Evolutionary conservation across 2,888 invertebrate species (phyloP), one percentile per base, ranked within the genome.

Genomic region (Strigamia maritima): DNA sequence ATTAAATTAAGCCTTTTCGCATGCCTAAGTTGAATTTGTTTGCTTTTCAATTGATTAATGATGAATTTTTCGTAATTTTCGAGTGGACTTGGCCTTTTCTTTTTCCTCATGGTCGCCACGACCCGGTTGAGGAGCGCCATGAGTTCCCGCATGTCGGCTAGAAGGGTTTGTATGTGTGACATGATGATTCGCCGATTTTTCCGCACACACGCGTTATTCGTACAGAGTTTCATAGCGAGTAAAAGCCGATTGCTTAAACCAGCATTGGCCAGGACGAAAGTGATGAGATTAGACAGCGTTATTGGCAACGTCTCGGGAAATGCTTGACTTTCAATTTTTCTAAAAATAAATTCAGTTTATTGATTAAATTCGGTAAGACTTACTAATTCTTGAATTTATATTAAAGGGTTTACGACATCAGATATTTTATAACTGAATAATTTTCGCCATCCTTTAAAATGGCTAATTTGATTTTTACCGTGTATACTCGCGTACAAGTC

Each of bases 241-340:
- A 44, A 2, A 6, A 77, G 24, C 14, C 77, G 77, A 22, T 49
- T 77, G 22, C 19, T 22, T 2, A 19, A 35, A 14, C 24, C 44
- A 8, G 40, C 40, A 40, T 93, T 91, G 12, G 92, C 90, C 81
- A 94, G 86, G 78, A 93, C 89, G 83, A 94, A 92, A 82, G 91
- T 91, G 79, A 92, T 86, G 79, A 93, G 86, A 84, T 91, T 92
- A 82, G 90, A 87, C 76, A 90, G 87, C n/a, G 91, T 90, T 79
- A 92, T 86, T 77, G 91, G 90, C 82, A 90, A 85, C 79, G 87
- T 85, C 81, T 86, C 85, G 10, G 94, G 93, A 86, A 90, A 93
- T 77, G 90, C 87, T 77, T 90, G 88, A 83, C 92, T 92, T 83
- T 94, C 93, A 8, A 90, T 88, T 88, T 91, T 92, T 82, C 90